phyloP scores from a whole-genome alignment of 1,140 invertebrate genomes.

The Cotesia glomerata region DNA sequence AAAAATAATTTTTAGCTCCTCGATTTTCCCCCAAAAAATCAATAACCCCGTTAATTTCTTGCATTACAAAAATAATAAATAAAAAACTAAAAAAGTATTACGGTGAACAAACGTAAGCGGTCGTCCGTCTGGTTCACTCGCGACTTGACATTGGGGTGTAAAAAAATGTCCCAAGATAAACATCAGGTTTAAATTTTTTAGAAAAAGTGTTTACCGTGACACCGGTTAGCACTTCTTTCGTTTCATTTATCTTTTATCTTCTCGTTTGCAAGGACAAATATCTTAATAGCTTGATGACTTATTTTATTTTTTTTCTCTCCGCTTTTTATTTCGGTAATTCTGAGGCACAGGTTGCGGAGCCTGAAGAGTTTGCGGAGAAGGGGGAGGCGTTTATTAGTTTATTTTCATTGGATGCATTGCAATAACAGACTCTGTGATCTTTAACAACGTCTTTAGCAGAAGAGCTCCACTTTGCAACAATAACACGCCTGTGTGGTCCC shows the following conservation, averaged over 20 bases:
- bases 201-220: conserved; percentile 25
- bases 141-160: conserved; percentile 19
- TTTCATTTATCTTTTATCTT: conserved; percentile 21
- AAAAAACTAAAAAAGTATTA: not conserved
- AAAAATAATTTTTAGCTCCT: no score
- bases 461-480: conserved; percentile 53
- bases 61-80: not conserved
- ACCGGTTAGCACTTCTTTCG: conserved; percentile 33
- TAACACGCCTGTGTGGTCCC: conserved; percentile 54
- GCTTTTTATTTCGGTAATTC: not conserved
- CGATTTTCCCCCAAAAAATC: no score
- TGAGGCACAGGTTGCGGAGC: no score
- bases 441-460: not conserved
- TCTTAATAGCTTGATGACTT: not conserved
- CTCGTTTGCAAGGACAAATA: not conserved
- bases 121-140: conserved; percentile 3
- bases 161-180: conserved; percentile 20
- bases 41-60: no score
- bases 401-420: conserved; percentile 24
- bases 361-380: no score
- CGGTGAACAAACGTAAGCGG: not conserved
- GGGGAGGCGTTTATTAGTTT: conserved; percentile 10
- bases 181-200: conserved; percentile 13
- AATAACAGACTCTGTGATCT: conserved; percentile 42
- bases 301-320: conserved; percentile 17